Percentiles rank a stretch among this genome's conserved stretches.
phyloP scores from a whole-genome alignment of 2,797 vertebrate genomes.

The Coranthus polyacanthus region DNA sequence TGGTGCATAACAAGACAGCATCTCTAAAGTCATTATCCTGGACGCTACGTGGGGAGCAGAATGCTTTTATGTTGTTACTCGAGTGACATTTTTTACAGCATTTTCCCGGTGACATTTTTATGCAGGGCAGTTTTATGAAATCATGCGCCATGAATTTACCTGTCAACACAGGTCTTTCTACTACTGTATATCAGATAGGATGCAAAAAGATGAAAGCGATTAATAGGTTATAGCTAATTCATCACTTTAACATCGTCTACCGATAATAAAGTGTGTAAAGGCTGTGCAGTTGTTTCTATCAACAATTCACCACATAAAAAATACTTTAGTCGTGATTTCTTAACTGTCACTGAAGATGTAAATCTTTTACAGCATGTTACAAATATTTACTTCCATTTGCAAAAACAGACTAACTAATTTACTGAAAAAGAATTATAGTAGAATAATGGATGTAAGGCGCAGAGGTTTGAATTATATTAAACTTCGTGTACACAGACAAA shows the following conservation, averaged over 20 bases:
- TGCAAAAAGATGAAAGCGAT: slow-evolving; percentile 2
- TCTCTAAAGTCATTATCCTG: slow-evolving; percentile 86
- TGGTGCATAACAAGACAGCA: slow-evolving; percentile 85
- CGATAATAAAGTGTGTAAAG: background rate
- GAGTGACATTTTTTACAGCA: slow-evolving; percentile 66
- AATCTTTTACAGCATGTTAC: too few relatives aligned
- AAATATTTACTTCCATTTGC: too few relatives aligned
- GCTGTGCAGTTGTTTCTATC: slow-evolving; percentile 9
- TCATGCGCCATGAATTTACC: slow-evolving; percentile 37
- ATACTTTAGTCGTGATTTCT: background rate
- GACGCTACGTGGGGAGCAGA: slow-evolving; percentile 59
- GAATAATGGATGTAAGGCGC: too few relatives aligned
- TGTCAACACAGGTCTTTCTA: slow-evolving; percentile 38
- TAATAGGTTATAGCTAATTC: slow-evolving; percentile 11
- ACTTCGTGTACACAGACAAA: too few relatives aligned
- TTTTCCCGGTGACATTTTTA: slow-evolving; percentile 61
- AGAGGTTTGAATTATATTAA: too few relatives aligned
- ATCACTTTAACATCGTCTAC: slow-evolving; percentile 21
- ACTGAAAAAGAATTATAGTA: too few relatives aligned
- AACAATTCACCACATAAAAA: background rate
- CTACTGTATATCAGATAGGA: slow-evolving; percentile 13
- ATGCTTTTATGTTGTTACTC: slow-evolving; percentile 71
- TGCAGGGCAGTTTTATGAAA: slow-evolving; percentile 44
- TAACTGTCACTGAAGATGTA: background rate
- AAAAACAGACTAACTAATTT: too few relatives aligned